Percentiles rank a stretch among this genome's conserved stretches.
These are phyloP conservation scores for Chloromyia formosa DNA, from an alignment of 2,888 invertebrate species.

Conservation along the genomic window DNA sequence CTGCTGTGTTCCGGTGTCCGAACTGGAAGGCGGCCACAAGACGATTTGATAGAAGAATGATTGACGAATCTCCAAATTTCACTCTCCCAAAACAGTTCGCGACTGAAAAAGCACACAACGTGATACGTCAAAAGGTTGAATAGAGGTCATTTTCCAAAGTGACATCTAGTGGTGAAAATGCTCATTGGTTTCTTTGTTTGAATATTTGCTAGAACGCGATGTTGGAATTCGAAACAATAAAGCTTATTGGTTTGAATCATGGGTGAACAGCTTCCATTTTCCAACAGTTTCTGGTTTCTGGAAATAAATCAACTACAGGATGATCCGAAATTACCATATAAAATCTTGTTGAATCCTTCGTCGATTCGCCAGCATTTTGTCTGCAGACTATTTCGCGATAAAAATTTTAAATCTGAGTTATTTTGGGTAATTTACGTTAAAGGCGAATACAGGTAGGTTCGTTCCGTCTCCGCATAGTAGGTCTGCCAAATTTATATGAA, in stretches of 20 bases:
- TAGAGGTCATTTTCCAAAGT: conserved; percentile 53
- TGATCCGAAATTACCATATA: no score
- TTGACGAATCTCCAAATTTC: conserved; percentile 50
- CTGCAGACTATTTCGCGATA: no score
- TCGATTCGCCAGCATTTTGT: no score
- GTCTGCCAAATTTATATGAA: no score
- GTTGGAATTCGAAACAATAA: conserved; percentile 15
- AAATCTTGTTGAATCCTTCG: no score
- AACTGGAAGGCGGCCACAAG: conserved; percentile 60
- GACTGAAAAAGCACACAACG: conserved; percentile 49
- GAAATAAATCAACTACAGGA: no score
- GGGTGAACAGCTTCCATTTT: no score
- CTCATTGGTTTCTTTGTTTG: neutral
- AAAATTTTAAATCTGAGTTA: no score
- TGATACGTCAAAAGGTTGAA: conserved; percentile 62
- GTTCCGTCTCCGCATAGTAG: no score
- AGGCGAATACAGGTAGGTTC: no score
- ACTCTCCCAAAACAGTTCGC: conserved; percentile 49
- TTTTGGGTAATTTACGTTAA: no score
- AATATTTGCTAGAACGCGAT: conserved; percentile 14
- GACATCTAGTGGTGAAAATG: conserved; percentile 14
- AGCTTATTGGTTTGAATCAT: neutral
- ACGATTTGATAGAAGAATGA: conserved; percentile 53
- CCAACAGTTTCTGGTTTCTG: no score
- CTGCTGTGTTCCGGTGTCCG: conserved; percentile 52